Evolutionary conservation across 2,797 vertebrate species (phyloP).

Genomic region (Loris lydekkerianus): DNA sequence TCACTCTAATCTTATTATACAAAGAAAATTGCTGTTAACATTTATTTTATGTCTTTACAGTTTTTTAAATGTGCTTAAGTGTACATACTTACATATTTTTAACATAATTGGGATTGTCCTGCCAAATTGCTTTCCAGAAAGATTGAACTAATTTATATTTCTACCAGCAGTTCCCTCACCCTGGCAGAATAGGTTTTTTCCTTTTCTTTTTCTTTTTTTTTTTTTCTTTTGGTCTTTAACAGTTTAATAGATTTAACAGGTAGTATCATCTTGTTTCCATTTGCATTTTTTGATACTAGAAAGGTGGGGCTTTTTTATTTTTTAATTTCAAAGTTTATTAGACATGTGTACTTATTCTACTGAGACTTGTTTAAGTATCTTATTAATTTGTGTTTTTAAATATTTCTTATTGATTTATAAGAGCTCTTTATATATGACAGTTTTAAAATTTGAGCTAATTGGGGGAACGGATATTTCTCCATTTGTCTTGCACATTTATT

Average conservation of each 20-base stretch:
- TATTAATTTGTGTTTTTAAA: constrained; percentile 35
- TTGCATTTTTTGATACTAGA: constrained; percentile 34
- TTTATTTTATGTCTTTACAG: constrained; percentile 77
- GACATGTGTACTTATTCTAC: constrained; percentile 19
- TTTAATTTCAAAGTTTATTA: constrained; percentile 13
- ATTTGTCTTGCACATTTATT: neutral
- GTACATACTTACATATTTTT: constrained; percentile 51
- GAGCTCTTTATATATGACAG: constrained; percentile 59
- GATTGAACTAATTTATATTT: constrained; percentile 70
- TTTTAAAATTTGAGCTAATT: neutral
- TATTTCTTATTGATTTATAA: constrained; percentile 66
- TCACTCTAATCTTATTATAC: constrained; percentile 76
- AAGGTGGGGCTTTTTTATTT: neutral
- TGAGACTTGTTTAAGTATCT: constrained; percentile 25
- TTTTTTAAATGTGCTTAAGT: constrained; percentile 73
- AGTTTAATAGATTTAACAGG: constrained; percentile 59
- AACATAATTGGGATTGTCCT: constrained; percentile 75
- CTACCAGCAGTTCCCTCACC: neutral
- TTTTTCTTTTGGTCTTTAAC: neutral
- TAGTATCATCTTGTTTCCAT: constrained; percentile 14
- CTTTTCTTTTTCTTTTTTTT: neutral
- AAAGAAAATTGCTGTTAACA: constrained; percentile 77
- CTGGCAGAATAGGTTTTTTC: neutral
- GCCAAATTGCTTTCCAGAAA: constrained; percentile 76
- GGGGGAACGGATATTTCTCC: neutral